Evolutionary conservation across 2,113 vertebrate genomes (phyloP).

Genomic region (Triplophysa dalaica): DNA sequence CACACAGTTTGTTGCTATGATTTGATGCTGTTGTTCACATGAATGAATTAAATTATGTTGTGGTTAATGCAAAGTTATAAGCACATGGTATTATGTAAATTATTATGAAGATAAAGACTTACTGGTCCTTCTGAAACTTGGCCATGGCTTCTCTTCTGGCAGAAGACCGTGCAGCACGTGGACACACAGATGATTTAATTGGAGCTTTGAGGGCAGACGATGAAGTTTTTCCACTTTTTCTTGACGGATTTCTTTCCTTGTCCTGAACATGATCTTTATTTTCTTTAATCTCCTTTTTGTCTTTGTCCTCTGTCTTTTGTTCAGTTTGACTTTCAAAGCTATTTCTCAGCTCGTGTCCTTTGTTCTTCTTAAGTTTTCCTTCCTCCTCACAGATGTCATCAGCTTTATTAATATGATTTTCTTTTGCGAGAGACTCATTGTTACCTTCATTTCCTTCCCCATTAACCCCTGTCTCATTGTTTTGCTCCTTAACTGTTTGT

Average conservation of each 20-base stretch:
- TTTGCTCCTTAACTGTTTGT: constrained; percentile 5
- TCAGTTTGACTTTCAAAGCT: background rate
- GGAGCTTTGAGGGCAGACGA: constrained; percentile 45
- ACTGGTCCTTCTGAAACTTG: constrained; percentile 77
- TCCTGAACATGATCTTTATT: constrained; percentile 52
- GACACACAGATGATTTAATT: constrained; percentile 56
- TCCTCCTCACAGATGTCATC: background rate
- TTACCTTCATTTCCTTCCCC: constrained; percentile 20
- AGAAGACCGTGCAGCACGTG: constrained; percentile 61
- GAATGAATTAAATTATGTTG: background rate
- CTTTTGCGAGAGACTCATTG: background rate
- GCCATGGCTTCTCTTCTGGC: constrained; percentile 73
- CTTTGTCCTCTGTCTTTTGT: background rate
- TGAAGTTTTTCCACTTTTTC: constrained; percentile 50
- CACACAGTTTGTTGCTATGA: background rate
- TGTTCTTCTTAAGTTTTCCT: background rate
- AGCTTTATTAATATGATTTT: background rate
- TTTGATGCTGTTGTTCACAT: background rate
- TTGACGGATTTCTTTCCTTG: constrained; percentile 64
- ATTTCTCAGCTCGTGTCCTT: background rate
- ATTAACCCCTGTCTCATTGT: constrained; percentile 20
- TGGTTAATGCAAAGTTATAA: background rate
- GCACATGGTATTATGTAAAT: background rate
- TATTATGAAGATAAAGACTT: constrained; percentile 52
- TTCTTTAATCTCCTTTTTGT: constrained; percentile 31